Base-by-base conservation (phyloP, 1,140 invertebrate species). In the Zaprionus davidi region DNA sequence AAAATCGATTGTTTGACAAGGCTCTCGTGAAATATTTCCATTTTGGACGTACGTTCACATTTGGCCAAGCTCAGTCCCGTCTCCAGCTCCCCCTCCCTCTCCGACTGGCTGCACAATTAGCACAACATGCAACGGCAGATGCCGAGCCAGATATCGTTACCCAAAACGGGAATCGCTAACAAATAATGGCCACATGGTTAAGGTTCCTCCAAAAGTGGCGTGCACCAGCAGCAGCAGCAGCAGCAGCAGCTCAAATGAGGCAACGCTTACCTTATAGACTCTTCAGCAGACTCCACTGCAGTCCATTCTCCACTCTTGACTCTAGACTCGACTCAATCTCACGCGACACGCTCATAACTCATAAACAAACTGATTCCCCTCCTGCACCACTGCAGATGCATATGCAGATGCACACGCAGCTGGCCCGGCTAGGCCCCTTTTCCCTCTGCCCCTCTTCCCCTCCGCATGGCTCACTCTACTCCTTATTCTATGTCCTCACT, bases 1-100 rank as follows among this genome's bases (percentile, higher is more conserved):
- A 78, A 90, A 85, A 75, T 90, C 84, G 84, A 88, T 88, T 88
- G 84, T 88, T 88, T 90, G 84, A 88, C 84, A 88, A 81, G 84
- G 77, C 75, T 79, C 81, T 78, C 69, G 78, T 78, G 80, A 83
- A 22, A 51, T 87, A 78, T 82, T 82, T 80, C 60, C 57, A 72
- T 66, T 67, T 66, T 60, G 28, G 60, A 46, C 59, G 60, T 44
- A 57, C 74, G 17, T 73, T 73, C 75, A 73, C 75, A 63, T 67
- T 73, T 77, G 63, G 51, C 63, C 51, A 57, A 46, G 41, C 41
- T 46, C n/a, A n/a, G n/a, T 7, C n/a, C n/a, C 41, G 7, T 7
- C n/a, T 46, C 41, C n/a, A 7, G 1, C 41, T 17, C 41, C 31
- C 9, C 3, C 31, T 11, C 0, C 31, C 31, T 34, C 31, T 34